Base-by-base conservation (phyloP, 2,888 invertebrate genomes). In the Limnephilus auricula region DNA sequence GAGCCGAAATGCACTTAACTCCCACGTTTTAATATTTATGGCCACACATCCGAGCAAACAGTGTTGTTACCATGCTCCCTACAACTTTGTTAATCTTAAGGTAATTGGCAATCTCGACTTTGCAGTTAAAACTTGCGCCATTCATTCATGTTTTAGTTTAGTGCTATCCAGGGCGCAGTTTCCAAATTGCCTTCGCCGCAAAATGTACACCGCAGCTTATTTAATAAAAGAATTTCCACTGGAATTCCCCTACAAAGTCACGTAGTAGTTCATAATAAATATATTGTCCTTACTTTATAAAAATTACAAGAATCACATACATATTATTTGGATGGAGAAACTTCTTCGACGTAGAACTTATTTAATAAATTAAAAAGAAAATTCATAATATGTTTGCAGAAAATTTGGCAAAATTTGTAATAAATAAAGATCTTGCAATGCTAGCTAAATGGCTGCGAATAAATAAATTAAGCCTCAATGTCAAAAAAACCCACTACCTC, bases 11-110 rank as follows among this genome's bases (percentile, higher is more conserved):
- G 65, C 25, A 65, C 65, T 65, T 65, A 65, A 65, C 65, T 65
- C 65, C 25, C n/a, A 25, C 65, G 25, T 80, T 65, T 25, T n/a
- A 85, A 85, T 40, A 85, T 85, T 85, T 45, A 85, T 85, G 13
- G 40, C 30, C 37, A 82, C 40, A 85, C 30, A 30, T 85, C 30
- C 40, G 45, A 30, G 65, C 34, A 87, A 83, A 90, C 83, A 78
- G 86, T 91, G 90, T 91, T 91, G 90, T 92, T 92, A 80, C 86
- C 89, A 90, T 84, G 45, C 45, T 79, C 91, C 89, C 90, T 40
- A 31, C 89, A 92, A 92, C 92, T 92, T 92, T 92, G 92, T 92
- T 92, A 92, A 92, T 92, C 92, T 92, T 92, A 92, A 91, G 91
- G 92, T 92, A 92, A 92, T 92, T 92, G 92, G 89, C 92, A 90